Base-by-base conservation (phyloP, 2,888 invertebrate genomes). In the Cheilosia impressa region DNA sequence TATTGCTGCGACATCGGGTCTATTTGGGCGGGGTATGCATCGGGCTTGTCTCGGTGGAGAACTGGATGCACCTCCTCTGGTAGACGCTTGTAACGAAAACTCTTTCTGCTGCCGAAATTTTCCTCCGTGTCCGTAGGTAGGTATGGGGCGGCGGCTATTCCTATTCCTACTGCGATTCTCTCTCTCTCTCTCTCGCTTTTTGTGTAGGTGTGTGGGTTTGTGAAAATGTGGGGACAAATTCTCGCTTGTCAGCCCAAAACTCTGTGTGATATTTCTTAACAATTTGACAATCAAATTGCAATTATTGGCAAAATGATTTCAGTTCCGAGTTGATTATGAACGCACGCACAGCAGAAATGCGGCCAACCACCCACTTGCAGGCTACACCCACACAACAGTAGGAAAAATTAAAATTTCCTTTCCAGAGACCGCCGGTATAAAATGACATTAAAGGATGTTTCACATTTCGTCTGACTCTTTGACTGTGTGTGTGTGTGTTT, bases 371-470 rank as follows among this genome's bases (percentile, higher is more conserved):
- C 50, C 63, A 34, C 50, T 34, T 31, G 5, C n/a, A 31, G 2
- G 1, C 17, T 2, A 43, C n/a, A 27, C 24, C 24, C 13, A 19
- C 52, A 52, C 5, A 22, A 17, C 1, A 17, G n/a, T 1, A n/a
- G 6, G 45, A 7, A 24, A 24, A 52, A 24, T 68, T 55, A 15
- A 55, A 68, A 43, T 55, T 55, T 31, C 15, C 19, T n/a, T n/a
- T n/a, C 1, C 19, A 55, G 45, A 55, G 31, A 55, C 68, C 55
- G 45, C n/a, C 45, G 55, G 66, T 31, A 68, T 43, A 2, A 27
- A 68, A 27, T 55, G 17, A 31, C 31, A 55, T 45, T 31, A 55
- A 60, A 71, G 71, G 71, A 71, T 60, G 58, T 71, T 71, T 50
- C 58, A 50, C 38, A 71, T 71, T 38, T 22, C 57, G n/a, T 2